Evolutionary conservation across 2,888 invertebrate genomes (phyloP), one percentile per base, ranked within the genome.

Genomic region (Gryllus longicercus): DNA sequence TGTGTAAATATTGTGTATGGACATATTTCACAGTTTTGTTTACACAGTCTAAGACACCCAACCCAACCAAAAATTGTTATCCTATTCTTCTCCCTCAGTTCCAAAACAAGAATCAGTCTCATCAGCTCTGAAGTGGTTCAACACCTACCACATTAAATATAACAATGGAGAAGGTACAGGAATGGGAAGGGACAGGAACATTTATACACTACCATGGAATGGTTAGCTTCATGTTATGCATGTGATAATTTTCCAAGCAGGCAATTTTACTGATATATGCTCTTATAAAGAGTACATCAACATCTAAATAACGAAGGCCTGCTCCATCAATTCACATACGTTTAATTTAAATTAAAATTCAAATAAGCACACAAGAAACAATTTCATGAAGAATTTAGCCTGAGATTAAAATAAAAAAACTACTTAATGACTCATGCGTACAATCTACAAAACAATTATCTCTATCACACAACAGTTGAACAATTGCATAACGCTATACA

Each of bases 271-370:
- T 79, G 77, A 77, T 77, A 75, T 78, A 81, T 79, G 79, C 81
- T 81, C 81, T 81, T 81, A 81, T 78, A 79, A 81, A 81, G 81
- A 81, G 81, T 81, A 79, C 81, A 81, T 78, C 50, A 75, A 81
- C 80, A 81, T 79, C 81, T 79, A 81, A 50, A 78, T 76, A 79
- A 50, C n/a, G 75, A 79, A 78, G 75, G 81, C 81, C 79, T 81
- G 81, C 81, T 78, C 81, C 81, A 78, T 79, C 79, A 81, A 78
- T 18, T 63, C 63, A 63, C 63, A 63, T 63, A 4, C 4, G 63
- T 63, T 63, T 63, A 49, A 79, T 74, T 76, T 80, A 76, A 78
- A 75, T 78, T 75, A 77, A 38, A 77, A 77, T 12, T 21, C 50
- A 50, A 77, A 77, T n/a, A 77, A 16, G 49, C 25, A 21, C 21